Base-by-base conservation (phyloP, 2,797 vertebrate genomes). In the Anguilla marmorata region DNA sequence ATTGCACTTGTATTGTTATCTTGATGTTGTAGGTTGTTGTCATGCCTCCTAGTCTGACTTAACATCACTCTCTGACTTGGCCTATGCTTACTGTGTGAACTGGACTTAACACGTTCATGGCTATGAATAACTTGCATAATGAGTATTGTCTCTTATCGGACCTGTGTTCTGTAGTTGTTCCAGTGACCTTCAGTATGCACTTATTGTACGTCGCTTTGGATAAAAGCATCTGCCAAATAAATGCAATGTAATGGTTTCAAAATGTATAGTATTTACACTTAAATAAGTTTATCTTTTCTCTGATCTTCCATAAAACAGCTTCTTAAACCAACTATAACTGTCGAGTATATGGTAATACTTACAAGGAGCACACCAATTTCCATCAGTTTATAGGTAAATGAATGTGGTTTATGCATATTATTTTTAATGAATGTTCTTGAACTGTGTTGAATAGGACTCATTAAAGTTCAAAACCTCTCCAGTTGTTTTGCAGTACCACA, bases 401-500 rank as follows among this genome's bases (percentile, higher is more conserved):
- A 56, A 82, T 82, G 79, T 85, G 19, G 58, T 66, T 66, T 1
- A 48, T 69, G 16, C 24, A 66, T 45, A 52, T 48, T n/a, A 88
- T 74, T 85, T 48, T 56, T 69, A 74, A 76, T 76, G 19, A 33
- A 54, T 19, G 27, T 88, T 74, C n/a, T 50, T 11, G 24, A 52
- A 37, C 79, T 60, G 19, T 87, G 27, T 74, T 79, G n/a, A 52
- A 72, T 88, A 41, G 30, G 72, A 21, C 48, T 24, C 50, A 79
- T 56, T 54, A 56, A 45, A n/a, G 54, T 87, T 48, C 37, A 83
- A 63, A 82, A 41, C 66, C 54, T 50, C 30, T 72, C 50, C 84
- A 86, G 56, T 86, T 86, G 90, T 90, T 88, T 91, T 88, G 87
- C 16, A 0, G 24, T 24, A 9, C 24, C 45, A 50, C 8, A n/a